Percentiles rank a stretch among this genome's conserved stretches.
Evolutionary conservation across 2,888 invertebrate species (phyloP).

Genomic region (Quadroppia sp.): DNA sequence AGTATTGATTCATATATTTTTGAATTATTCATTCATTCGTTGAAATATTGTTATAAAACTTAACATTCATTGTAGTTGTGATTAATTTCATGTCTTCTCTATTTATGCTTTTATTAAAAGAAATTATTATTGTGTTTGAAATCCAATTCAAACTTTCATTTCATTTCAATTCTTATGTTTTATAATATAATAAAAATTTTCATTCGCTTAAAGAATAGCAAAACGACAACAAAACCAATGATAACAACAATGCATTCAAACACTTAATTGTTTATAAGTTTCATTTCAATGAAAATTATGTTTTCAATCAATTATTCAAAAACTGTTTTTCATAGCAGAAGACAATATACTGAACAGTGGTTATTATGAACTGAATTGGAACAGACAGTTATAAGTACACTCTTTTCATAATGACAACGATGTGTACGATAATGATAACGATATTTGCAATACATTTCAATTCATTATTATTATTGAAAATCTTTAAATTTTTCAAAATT

Average conservation of each 20-base stretch:
- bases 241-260: not conserved
- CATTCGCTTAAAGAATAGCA: no score
- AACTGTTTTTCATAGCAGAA: not conserved
- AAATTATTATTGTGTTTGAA: not conserved
- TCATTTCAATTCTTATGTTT: not conserved
- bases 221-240: not conserved
- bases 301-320: conserved; percentile 19
- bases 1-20: not conserved
- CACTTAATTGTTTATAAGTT: conserved; percentile 13
- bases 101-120: not conserved
- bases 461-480: no score
- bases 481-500: no score
- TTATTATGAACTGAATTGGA: no score
- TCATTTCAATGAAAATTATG: conserved; percentile 8
- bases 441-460: no score
- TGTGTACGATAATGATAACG: no score
- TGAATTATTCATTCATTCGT: not conserved
- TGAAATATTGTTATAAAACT: not conserved
- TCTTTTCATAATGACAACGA: no score
- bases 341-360: not conserved
- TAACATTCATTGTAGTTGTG: conserved; percentile 1
- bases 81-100: not conserved
- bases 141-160: not conserved
- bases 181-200: not conserved
- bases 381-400: no score